phyloP scores from a whole-genome alignment of 2,113 vertebrate species.

The Nibea coibor region DNA sequence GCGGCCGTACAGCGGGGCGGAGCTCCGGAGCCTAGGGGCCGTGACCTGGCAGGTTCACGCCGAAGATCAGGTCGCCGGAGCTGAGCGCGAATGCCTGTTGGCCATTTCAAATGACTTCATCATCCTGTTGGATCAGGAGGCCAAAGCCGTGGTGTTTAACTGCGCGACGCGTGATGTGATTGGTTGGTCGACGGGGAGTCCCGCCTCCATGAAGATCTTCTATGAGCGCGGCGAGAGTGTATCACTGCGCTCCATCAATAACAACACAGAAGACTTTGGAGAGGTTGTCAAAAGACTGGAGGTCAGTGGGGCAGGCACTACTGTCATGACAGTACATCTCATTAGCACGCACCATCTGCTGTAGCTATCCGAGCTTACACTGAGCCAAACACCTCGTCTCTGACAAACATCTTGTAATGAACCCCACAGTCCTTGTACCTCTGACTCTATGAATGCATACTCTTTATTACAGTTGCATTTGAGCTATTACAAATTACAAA shows the following conservation, averaged over 20 bases:
- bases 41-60: constrained; percentile 92
- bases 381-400: neutral
- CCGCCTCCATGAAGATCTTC: constrained; percentile 93
- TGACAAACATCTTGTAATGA: constrained; percentile 26
- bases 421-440: constrained; percentile 4
- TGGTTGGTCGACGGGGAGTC: constrained; percentile 92
- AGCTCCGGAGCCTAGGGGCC: constrained; percentile 92
- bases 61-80: constrained; percentile 92
- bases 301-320: constrained; percentile 82
- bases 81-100: constrained; percentile 92
- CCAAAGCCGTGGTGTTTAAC: constrained; percentile 93
- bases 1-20: constrained; percentile 91
- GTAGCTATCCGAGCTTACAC: neutral
- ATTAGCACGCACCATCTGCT: constrained; percentile 45
- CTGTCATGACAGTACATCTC: constrained; percentile 26
- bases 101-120: constrained; percentile 94
- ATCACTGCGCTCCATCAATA: constrained; percentile 92
- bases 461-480: constrained; percentile 14
- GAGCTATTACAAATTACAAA: neutral
- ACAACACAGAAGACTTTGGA: constrained; percentile 92
- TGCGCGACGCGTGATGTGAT: constrained; percentile 95
- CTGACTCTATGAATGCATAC: neutral
- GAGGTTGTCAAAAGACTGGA: constrained; percentile 95
- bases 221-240: constrained; percentile 96
- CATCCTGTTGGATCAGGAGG: constrained; percentile 92